Percentiles rank a stretch among this genome's conserved stretches.
Evolutionary conservation across 2,888 invertebrate species (phyloP).

Genomic region (Eurois occulta): DNA sequence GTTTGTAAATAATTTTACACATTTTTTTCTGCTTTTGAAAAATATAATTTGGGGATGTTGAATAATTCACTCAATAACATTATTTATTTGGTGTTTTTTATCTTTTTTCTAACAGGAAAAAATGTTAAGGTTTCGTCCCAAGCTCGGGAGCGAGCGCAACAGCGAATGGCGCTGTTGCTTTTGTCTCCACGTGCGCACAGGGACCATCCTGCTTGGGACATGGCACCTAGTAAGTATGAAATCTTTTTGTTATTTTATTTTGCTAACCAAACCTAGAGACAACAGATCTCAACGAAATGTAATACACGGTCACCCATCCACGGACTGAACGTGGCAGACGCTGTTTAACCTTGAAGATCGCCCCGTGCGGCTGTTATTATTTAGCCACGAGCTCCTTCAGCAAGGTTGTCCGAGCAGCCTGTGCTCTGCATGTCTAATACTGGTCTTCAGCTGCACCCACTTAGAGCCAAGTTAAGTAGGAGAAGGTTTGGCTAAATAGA

Average conservation of each 20-base stretch:
- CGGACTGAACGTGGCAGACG: background rate
- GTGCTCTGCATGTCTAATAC: background rate
- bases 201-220: constrained; percentile 94
- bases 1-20: constrained; percentile 4
- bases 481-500: background rate
- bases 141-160: constrained; percentile 92
- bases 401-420: background rate
- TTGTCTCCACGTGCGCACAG: constrained; percentile 95
- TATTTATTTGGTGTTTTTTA: background rate
- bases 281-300: too few relatives aligned
- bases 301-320: background rate
- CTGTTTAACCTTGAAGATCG: background rate
- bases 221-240: constrained; percentile 95
- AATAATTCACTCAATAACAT: background rate
- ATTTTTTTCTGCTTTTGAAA: too few relatives aligned
- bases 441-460: background rate
- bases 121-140: constrained; percentile 92
- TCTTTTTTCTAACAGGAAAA: constrained; percentile 60
- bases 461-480: background rate
- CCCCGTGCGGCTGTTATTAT: background rate
- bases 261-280: background rate
- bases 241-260: constrained; percentile 12
- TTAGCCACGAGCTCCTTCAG: background rate
- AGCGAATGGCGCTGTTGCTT: constrained; percentile 95
- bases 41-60: too few relatives aligned